Percentiles rank a stretch among this genome's conserved stretches.
Conservation (phyloP, 23 tunicate genomes). For the Diplosoma virens region DNA sequence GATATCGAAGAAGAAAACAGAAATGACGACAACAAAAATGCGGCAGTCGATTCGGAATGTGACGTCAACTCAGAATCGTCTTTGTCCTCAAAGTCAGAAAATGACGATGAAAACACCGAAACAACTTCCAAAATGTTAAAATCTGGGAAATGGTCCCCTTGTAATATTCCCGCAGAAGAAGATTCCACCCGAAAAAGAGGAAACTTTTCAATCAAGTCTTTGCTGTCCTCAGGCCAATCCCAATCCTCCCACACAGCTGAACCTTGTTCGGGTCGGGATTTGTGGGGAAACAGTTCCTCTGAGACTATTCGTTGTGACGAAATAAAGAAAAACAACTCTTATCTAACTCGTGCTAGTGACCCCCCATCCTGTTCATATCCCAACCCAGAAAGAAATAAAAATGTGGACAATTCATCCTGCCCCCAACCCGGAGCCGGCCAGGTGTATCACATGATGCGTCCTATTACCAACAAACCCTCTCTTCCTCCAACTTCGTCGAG, state of each 20-base stretch:
- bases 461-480: too few relatives aligned
- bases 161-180: too few relatives aligned
- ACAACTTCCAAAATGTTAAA: too few relatives aligned
- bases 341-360: background rate
- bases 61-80: conserved; percentile 21
- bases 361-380: background rate
- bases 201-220: conserved; percentile 40
- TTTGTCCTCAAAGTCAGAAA: background rate
- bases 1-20: background rate
- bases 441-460: too few relatives aligned
- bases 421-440: too few relatives aligned
- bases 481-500: too few relatives aligned
- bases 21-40: background rate
- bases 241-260: background rate
- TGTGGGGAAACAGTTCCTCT: background rate
- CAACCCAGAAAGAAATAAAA: background rate
- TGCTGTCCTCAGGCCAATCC: conserved; percentile 10
- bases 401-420: background rate
- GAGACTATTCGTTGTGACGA: background rate
- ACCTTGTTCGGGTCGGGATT: too few relatives aligned
- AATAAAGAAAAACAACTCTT: background rate
- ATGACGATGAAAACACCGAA: background rate
- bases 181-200: conserved; percentile 7
- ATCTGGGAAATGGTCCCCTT: too few relatives aligned
- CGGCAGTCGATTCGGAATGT: conserved; percentile 9